These are phyloP conservation scores for Dryas iulia DNA, from an alignment of 1,140 invertebrate species.

Conservation along the genomic window DNA sequence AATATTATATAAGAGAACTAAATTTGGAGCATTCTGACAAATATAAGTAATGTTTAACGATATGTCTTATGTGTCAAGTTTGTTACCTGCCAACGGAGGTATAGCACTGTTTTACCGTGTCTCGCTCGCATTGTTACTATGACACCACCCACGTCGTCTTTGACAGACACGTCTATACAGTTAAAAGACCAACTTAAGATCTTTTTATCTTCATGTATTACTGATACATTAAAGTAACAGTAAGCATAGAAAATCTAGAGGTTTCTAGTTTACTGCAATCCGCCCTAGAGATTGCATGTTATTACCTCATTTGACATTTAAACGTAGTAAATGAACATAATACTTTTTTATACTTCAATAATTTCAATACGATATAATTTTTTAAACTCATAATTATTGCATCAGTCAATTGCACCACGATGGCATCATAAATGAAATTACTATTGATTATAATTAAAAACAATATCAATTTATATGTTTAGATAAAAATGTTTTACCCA, in stretches of 20 bases:
- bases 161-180: constrained; percentile 14
- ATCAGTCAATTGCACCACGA: background rate
- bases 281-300: too few species aligned
- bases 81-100: constrained; percentile 38
- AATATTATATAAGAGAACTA: too few species aligned
- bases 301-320: too few species aligned
- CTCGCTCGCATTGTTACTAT: constrained; percentile 32
- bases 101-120: constrained; percentile 38
- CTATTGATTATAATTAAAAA: constrained; percentile 8
- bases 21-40: background rate
- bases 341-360: too few species aligned
- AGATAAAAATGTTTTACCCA: too few species aligned
- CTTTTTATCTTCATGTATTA: background rate
- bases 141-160: constrained; percentile 46
- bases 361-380: too few species aligned
- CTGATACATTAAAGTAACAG: background rate
- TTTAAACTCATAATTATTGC: background rate
- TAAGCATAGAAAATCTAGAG: too few species aligned
- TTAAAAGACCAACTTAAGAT: background rate
- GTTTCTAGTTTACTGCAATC: too few species aligned
- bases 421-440: background rate
- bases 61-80: constrained; percentile 22
- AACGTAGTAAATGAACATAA: too few species aligned
- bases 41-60: too few species aligned
- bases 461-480: constrained; percentile 21